Evolutionary conservation across 2,888 invertebrate genomes (phyloP), one percentile per base, ranked within the genome.

Genomic region (Drosophila lacicola): DNA sequence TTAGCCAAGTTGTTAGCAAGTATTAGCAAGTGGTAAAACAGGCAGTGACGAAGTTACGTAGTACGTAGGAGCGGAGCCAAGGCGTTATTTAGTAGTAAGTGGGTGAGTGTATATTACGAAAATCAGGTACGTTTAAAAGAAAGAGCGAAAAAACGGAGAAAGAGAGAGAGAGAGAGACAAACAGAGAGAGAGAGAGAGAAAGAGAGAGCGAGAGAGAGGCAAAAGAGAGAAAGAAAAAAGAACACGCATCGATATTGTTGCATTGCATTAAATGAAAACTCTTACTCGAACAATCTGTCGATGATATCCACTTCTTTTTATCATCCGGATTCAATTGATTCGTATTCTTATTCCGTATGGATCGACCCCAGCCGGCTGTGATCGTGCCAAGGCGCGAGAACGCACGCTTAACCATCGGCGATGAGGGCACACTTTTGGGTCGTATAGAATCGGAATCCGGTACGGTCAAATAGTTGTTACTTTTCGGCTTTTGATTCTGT

Each of bases 361-460:
- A 97, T 47, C 97, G 94, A 1, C 97, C 97, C 97, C 97, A 97
- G 47, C 97, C 97, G 0, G 97, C 97, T 0, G 97, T 97, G 82
- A 98, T 96, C 50, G 96, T 97, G 14, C 97, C 97, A 65, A 98
- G 93, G 17, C 97, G 94, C n/a, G 97, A 97, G 92, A 98, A 97
- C 1, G 98, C 97, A 29, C 98, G 94, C 92, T 97, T 97, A 75
- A 98, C 97, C 97, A 98, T 98, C 34, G 98, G 98, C 45, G 97
- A 97, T 83, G 97, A 97, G 33, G 98, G 98, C 67, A 98, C 98
- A 92, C 97, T 97, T 93, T 98, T 98, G 79, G 97, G 97, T 49
- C 93, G 88, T 2, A 97, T 97, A 50, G 96, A 96, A 92, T 97
- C 97, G 78, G 97, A 96, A 90, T 97, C 97, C 25, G 97, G 97